Conservation (phyloP, 1,140 invertebrate species). For the Eciton burchellii region DNA sequence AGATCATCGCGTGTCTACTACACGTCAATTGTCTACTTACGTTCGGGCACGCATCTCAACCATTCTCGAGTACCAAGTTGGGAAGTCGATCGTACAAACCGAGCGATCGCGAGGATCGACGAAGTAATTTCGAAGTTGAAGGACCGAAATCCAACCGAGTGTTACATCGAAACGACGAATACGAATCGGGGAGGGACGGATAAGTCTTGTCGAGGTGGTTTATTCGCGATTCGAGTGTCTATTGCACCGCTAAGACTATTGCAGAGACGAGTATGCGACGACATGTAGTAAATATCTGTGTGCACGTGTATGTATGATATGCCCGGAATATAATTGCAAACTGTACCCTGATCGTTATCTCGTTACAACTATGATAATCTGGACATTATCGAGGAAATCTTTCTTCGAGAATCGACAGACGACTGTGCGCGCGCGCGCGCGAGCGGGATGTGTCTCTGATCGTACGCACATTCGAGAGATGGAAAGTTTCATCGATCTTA, state of each 20-base stretch:
- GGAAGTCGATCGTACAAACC: constrained; percentile 44
- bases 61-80: constrained; percentile 16
- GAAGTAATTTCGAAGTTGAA: constrained; percentile 44
- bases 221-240: constrained; percentile 35
- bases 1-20: constrained; percentile 62
- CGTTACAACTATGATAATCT: constrained; percentile 18
- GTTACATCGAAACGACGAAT: constrained; percentile 34
- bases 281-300: constrained; percentile 17
- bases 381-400: constrained; percentile 29
- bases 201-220: constrained; percentile 35
- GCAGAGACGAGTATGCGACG: constrained; percentile 12
- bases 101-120: constrained; percentile 27
- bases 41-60: constrained; percentile 39
- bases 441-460: background rate
- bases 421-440: too few relatives aligned
- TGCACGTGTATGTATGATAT: constrained; percentile 33
- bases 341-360: constrained; percentile 54
- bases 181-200: constrained; percentile 48
- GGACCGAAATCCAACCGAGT: constrained; percentile 22
- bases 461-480: too few relatives aligned
- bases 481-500: too few relatives aligned
- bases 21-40: constrained; percentile 56
- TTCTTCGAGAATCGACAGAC: background rate
- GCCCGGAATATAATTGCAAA: constrained; percentile 54
- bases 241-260: constrained; percentile 65